phyloP scores from a whole-genome alignment of 1,140 invertebrate genomes.

The Procambarus virginalis region DNA sequence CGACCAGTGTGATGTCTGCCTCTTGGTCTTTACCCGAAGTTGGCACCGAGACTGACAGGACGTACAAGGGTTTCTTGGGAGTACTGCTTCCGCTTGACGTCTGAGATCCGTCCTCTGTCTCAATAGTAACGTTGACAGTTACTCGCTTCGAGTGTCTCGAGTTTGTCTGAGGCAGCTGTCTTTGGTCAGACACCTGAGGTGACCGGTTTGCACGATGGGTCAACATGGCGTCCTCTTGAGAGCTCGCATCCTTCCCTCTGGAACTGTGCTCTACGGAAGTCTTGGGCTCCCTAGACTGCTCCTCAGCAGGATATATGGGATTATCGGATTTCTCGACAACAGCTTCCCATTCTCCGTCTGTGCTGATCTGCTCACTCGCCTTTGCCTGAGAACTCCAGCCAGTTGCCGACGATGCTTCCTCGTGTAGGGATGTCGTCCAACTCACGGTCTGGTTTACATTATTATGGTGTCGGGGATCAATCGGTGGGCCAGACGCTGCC shows the following conservation, averaged over 20 bases:
- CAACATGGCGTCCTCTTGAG: not conserved
- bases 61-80: slow-evolving; percentile 79
- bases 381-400: not conserved
- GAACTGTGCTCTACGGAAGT: not conserved
- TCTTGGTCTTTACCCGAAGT: slow-evolving; percentile 77
- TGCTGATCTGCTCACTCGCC: not conserved
- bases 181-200: slow-evolving; percentile 16
- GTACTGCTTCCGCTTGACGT: slow-evolving; percentile 73
- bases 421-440: not conserved
- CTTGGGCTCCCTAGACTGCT: not conserved
- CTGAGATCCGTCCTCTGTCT: slow-evolving; percentile 78
- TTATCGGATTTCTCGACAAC: not conserved
- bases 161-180: slow-evolving; percentile 1
- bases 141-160: slow-evolving; percentile 77
- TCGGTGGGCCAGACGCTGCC: not conserved
- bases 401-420: not conserved
- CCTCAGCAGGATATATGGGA: not conserved
- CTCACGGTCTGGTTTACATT: not conserved
- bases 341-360: not conserved
- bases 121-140: slow-evolving; percentile 84
- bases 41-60: slow-evolving; percentile 83
- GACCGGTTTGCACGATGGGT: slow-evolving; percentile 6
- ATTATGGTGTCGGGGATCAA: not conserved
- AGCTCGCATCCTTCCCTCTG: not conserved
- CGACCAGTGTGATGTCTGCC: slow-evolving; percentile 78